phyloP scores from a whole-genome alignment of 2,113 vertebrate species.

The Spilogale gracilis region DNA sequence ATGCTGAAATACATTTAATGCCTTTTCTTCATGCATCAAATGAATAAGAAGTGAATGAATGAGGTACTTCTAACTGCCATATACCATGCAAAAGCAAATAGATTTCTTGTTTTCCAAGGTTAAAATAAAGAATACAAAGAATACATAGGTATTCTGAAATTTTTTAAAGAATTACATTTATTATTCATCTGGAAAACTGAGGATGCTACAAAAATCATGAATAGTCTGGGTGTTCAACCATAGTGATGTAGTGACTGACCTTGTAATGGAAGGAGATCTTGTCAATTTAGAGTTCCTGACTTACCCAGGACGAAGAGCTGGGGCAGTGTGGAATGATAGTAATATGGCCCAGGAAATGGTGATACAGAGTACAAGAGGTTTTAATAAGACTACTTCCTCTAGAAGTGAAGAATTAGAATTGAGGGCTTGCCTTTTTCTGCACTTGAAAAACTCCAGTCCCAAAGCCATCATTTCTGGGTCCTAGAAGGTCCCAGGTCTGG shows the following conservation, averaged over 20 bases:
- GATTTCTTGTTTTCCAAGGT: conserved; percentile 82
- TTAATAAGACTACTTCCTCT: neutral
- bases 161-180: conserved; percentile 82
- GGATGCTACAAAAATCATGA: conserved; percentile 76
- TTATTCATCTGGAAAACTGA: conserved; percentile 85
- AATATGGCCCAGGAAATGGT: neutral
- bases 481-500: neutral
- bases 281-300: neutral
- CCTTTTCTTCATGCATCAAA: conserved; percentile 88
- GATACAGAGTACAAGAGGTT: neutral
- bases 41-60: conserved; percentile 86
- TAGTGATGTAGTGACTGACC: conserved; percentile 72
- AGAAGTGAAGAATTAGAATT: neutral
- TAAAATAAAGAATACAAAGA: conserved; percentile 77
- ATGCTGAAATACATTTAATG: conserved; percentile 88
- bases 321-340: fast-evolving
- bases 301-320: neutral
- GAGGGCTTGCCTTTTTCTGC: neutral
- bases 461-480: neutral
- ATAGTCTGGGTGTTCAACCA: conserved; percentile 61
- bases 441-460: neutral
- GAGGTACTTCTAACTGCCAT: conserved; percentile 82
- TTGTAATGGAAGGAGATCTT: conserved; percentile 53
- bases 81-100: conserved; percentile 82
- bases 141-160: conserved; percentile 66